These are phyloP conservation scores for Gymnodraco acuticeps DNA, from an alignment of 2,797 vertebrate species.

Conservation along the genomic window DNA sequence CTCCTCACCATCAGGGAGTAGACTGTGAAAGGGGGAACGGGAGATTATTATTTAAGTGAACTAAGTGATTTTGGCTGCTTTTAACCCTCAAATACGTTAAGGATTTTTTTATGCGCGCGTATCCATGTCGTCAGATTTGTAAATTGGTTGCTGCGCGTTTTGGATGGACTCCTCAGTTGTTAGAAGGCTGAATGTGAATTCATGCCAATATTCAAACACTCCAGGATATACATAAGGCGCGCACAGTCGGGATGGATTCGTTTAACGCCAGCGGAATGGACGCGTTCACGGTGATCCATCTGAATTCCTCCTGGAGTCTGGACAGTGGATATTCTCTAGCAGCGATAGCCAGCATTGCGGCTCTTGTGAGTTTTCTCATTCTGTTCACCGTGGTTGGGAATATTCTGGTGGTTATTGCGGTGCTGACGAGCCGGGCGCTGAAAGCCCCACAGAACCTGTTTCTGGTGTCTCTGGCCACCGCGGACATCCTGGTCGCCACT, in stretches of 20 bases:
- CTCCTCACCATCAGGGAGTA: constrained; percentile 33
- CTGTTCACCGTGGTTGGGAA: constrained; percentile 93
- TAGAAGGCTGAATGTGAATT: constrained; percentile 38
- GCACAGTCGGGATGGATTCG: constrained; percentile 70
- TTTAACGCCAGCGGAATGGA: constrained; percentile 79
- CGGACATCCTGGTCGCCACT: constrained; percentile 95
- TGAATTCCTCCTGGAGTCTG: constrained; percentile 75
- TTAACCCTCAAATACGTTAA: neutral
- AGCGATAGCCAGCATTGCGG: constrained; percentile 88
- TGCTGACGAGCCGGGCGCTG: constrained; percentile 91
- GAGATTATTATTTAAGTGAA: neutral
- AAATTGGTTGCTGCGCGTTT: constrained; percentile 24
- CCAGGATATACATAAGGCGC: constrained; percentile 26
- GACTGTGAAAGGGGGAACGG: neutral
- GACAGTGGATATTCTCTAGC: constrained; percentile 86
- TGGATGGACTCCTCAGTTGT: constrained; percentile 45
- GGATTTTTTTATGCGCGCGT: constrained; percentile 19
- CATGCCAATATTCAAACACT: constrained; percentile 11
- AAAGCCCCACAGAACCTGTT: constrained; percentile 95
- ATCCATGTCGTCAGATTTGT: constrained; percentile 40
- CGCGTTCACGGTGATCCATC: constrained; percentile 71
- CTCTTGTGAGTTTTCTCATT: constrained; percentile 91
- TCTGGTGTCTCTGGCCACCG: constrained; percentile 93
- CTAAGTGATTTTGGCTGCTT: neutral
- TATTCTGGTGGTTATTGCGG: constrained; percentile 92